Evolutionary conservation across 2,888 invertebrate genomes (phyloP), one percentile per base, ranked within the genome.

Genomic region (Sinodicranocentrus sp.): DNA sequence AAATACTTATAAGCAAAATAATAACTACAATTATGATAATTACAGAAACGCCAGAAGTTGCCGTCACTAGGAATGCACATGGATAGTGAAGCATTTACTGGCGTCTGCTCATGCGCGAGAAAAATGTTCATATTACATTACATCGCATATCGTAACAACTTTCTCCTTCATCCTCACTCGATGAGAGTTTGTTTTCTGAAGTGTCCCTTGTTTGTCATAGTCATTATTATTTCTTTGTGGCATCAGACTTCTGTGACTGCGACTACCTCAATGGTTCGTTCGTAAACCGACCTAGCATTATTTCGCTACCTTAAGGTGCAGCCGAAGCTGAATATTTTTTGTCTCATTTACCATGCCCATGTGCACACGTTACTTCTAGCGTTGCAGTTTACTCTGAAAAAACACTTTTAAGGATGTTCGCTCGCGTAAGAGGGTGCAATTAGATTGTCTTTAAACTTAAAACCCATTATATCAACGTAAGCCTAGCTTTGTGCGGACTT

Each of bases 1-100:
- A 82, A 82, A 68, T 61, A 68, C 48, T 68, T 73, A 25, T 68
- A 70, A 48, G 75, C 61, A 75, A 68, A 75, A 75, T 82, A 82
- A 80, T 80, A 65, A 75, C 68, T 65, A 70, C 75, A 82, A 82
- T 82, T 82, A 82, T 82, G 75, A 73, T 82, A 82, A 82, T 82
- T 68, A 82, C 67, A 57, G 48, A 65, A 80, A 67, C 61, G 75
- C 82, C 82, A 61, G 23, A 67, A 82, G 75, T 65, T 33, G 6
- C 52, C 78, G n/a, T 76, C 78, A 70, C 23, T 43, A 33, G 28
- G 59, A 73, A 26, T 21, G 19, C 23, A 63, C 26, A 43, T 43
- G 13, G 13, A 52, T 10, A 28, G 8, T 26, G 1, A 52, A 67
- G 48, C 26, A 33, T 39, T 13, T 13, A 59, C 21, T n/a, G 39